Percentiles rank a stretch among this genome's conserved stretches.
These are phyloP conservation scores for Drosophila demipolita DNA, from an alignment of 2,888 invertebrate species.

Conservation along the genomic window DNA sequence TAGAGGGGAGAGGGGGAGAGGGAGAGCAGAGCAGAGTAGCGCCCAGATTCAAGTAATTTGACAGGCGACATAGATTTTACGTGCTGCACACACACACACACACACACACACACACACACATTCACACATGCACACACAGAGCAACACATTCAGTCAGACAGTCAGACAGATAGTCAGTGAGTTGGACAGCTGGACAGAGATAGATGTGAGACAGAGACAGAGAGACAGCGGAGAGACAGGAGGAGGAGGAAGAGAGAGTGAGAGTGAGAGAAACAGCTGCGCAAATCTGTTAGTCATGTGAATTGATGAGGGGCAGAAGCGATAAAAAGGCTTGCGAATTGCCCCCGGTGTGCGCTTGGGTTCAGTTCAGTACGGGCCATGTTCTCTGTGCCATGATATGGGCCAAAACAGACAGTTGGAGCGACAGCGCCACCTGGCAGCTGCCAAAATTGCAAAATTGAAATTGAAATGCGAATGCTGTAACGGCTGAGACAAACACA, in stretches of 20 bases:
- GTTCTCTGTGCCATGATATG: conserved; percentile 68
- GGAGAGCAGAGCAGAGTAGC: conserved; percentile 17
- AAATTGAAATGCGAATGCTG: conserved; percentile 81
- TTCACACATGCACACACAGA: conserved; percentile 14
- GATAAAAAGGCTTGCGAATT: conserved; percentile 76
- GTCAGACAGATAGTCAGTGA: conserved; percentile 23
- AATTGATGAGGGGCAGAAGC: conserved; percentile 79
- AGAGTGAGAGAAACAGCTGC: conserved; percentile 62
- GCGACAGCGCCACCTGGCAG: conserved; percentile 82
- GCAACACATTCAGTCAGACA: conserved; percentile 17
- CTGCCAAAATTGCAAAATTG: conserved; percentile 83
- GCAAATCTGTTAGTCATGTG: conserved; percentile 76
- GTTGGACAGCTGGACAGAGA: conserved; percentile 22
- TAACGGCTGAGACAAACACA: conserved; percentile 34
- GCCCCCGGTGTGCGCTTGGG: conserved; percentile 17
- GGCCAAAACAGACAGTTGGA: conserved; percentile 70
- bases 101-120: conserved; percentile 18
- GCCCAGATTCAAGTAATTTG: conserved; percentile 79
- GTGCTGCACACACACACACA: conserved; percentile 34
- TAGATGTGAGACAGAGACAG: neutral
- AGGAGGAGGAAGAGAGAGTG: neutral
- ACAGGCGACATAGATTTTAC: conserved; percentile 81
- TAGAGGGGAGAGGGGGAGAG: conserved; percentile 14
- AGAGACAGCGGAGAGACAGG: conserved; percentile 38
- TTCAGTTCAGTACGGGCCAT: conserved; percentile 15